These are phyloP conservation scores for Euthynnus affinis DNA, from an alignment of 2,797 vertebrate genomes.

Conservation along the genomic window DNA sequence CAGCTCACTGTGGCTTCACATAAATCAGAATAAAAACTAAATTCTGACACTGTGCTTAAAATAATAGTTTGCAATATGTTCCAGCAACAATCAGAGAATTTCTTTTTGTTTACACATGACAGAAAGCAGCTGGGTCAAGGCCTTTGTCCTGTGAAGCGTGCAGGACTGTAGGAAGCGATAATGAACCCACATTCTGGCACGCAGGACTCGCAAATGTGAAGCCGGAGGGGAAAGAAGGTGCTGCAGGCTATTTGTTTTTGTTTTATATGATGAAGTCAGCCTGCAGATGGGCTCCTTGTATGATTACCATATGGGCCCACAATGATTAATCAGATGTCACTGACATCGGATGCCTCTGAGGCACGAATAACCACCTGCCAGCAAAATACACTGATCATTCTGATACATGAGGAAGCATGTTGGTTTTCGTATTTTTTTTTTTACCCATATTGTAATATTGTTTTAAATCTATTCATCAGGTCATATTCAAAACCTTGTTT, in stretches of 20 bases:
- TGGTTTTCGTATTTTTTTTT: slow-evolving; percentile 1
- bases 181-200: slow-evolving; percentile 20
- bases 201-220: slow-evolving; percentile 46
- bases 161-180: slow-evolving; percentile 9
- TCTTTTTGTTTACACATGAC: not conserved
- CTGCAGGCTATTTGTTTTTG: slow-evolving; percentile 66
- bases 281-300: slow-evolving; percentile 71
- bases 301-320: slow-evolving; percentile 65
- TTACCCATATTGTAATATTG: too few species aligned
- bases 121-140: slow-evolving; percentile 18
- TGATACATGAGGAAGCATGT: not conserved
- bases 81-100: not conserved
- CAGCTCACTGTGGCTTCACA: not conserved
- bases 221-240: slow-evolving; percentile 40
- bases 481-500: too few species aligned
- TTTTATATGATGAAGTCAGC: slow-evolving; percentile 57
- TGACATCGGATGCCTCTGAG: slow-evolving; percentile 36
- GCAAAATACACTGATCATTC: slow-evolving; percentile 32
- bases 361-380: slow-evolving; percentile 47
- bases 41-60: not conserved
- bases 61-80: slow-evolving; percentile 12
- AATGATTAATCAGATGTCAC: slow-evolving; percentile 57
- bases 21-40: not conserved
- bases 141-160: slow-evolving; percentile 16
- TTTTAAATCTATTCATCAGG: too few species aligned